phyloP scores from a whole-genome alignment of 2,113 vertebrate species.

The Ranitomeya variabilis region DNA sequence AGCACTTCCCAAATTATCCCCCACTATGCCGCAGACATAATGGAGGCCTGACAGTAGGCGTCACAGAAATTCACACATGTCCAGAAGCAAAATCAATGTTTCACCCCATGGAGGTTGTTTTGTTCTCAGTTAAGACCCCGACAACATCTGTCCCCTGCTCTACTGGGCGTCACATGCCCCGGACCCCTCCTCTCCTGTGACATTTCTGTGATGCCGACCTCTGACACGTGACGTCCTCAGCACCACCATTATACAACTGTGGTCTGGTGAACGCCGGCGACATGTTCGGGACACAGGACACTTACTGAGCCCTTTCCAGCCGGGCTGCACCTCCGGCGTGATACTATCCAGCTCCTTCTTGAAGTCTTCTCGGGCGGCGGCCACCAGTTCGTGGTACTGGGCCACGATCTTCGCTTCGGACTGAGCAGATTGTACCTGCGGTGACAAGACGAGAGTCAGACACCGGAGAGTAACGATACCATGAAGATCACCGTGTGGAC shows the following conservation, averaged over 20 bases:
- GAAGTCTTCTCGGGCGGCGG: slow-evolving; percentile 88
- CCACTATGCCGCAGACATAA: neutral
- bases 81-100: neutral
- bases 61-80: neutral
- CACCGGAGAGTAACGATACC: too few relatives aligned
- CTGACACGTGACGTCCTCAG: neutral
- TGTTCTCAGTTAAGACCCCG: neutral
- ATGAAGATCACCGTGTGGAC: too few relatives aligned
- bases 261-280: too few relatives aligned
- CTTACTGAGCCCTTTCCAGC: slow-evolving; percentile 96
- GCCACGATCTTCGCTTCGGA: slow-evolving; percentile 90
- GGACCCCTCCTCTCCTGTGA: too few relatives aligned
- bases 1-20: too few relatives aligned
- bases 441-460: neutral
- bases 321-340: slow-evolving; percentile 88
- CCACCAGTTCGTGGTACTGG: slow-evolving; percentile 92
- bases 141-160: neutral
- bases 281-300: slow-evolving; percentile 23
- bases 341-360: slow-evolving; percentile 90
- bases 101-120: neutral
- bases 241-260: too few relatives aligned
- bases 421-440: slow-evolving; percentile 87
- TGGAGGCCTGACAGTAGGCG: neutral
- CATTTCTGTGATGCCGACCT: neutral
- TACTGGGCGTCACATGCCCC: neutral